phyloP scores from a whole-genome alignment of 2,113 vertebrate genomes.

The Percopsis transmontana region DNA sequence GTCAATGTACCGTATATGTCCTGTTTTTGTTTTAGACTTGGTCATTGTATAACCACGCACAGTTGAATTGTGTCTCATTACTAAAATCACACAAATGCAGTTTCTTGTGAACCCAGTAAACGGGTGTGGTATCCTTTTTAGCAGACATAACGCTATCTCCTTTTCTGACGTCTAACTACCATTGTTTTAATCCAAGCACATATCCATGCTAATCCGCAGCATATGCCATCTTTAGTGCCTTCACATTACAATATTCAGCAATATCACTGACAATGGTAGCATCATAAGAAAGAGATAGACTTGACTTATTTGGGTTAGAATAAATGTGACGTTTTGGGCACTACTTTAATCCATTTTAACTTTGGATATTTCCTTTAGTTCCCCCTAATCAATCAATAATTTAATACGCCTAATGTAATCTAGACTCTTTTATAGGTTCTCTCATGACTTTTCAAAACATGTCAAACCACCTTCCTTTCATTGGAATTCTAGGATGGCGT shows the following conservation, averaged over 20 bases:
- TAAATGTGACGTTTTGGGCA: background rate
- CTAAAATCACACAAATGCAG: constrained; percentile 70
- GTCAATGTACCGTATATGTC: constrained; percentile 70
- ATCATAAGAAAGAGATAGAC: background rate
- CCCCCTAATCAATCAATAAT: background rate
- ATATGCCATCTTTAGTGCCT: constrained; percentile 11
- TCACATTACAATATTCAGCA: background rate
- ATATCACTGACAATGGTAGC: background rate
- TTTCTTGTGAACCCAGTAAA: constrained; percentile 37
- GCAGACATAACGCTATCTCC: constrained; percentile 27
- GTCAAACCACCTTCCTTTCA: constrained; percentile 7
- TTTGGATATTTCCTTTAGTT: constrained; percentile 13
- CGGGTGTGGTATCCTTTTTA: constrained; percentile 33
- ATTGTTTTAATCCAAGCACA: constrained; percentile 65
- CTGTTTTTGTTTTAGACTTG: constrained; percentile 50
- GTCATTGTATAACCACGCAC: constrained; percentile 61
- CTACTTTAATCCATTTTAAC: background rate
- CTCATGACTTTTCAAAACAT: background rate
- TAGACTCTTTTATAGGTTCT: background rate
- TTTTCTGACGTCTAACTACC: constrained; percentile 63
- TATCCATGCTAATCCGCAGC: constrained; percentile 52
- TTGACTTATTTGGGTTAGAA: constrained; percentile 9
- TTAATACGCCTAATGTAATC: background rate
- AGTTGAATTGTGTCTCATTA: constrained; percentile 60
- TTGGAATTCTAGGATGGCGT: constrained; percentile 85